Base-by-base conservation (phyloP, 2,113 vertebrate genomes). In the Brevimyrus niger region DNA sequence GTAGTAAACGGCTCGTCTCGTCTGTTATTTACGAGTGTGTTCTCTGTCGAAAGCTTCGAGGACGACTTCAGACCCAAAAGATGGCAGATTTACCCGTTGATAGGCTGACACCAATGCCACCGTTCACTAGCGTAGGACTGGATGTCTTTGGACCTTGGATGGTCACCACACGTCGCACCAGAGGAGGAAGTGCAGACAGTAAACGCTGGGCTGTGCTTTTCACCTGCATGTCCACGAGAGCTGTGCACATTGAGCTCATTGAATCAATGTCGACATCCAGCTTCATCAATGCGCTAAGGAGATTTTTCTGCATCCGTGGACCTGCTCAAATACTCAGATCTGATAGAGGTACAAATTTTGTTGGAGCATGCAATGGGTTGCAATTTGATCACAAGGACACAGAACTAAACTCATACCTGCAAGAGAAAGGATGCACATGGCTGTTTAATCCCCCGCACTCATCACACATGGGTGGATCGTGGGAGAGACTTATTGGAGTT, bases 101-200 rank as follows among this genome's bases (percentile, higher is more conserved):
- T 13, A 73, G 88, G 13, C 31, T 91, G 6, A 9, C 48, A 17
- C 88, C 88, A 76, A 89, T 88, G 2, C 92, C 93, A 21, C 91
- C 92, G 0, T 93, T 93, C 55, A 89, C 92, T 1, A 76, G 50
- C n/a, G 89, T 92, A 31, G 91, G 92, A 0, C 53, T 92, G 1
- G 92, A 93, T 55, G 87, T 93, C 10, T 92, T 91, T 88, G 92
- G 92, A 0, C 88, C 89, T 50, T 90, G 88, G 88, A 88, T 3
- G 1, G 76, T 90, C 11, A 86, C 31, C 2, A 13, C 90, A 38
- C 51, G 23, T 9, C 38, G n/a, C 4, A 89, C 87, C 42, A 51
- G 87, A 55, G 90, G 89, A 58, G 53, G 53, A 58, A 58, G 19
- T 19, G 17, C 51, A 53, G 3, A 58, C 53, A 87, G 55, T 80